Evolutionary conservation across 1,140 invertebrate genomes (phyloP).

Genomic region (Telenomus remus): DNA sequence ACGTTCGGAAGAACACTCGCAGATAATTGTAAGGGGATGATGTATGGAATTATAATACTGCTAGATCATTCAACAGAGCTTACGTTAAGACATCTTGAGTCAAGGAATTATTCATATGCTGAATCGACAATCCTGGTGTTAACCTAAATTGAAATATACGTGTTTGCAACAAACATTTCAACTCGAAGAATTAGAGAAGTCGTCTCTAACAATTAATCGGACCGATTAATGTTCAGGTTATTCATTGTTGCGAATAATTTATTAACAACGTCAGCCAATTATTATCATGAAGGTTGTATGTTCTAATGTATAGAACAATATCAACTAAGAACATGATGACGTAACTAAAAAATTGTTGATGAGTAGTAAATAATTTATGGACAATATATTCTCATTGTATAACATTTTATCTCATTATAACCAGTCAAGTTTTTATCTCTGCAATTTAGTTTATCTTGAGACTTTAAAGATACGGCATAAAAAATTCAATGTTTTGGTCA

Average conservation of each 20-base stretch:
- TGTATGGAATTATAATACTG: constrained; percentile 18
- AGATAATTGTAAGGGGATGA: constrained; percentile 18
- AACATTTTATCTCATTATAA: too few relatives aligned
- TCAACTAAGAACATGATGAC: too few relatives aligned
- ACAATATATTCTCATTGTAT: too few relatives aligned
- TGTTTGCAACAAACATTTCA: constrained; percentile 29
- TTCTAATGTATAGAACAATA: too few relatives aligned
- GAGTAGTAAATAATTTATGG: too few relatives aligned
- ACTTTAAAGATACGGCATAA: too few relatives aligned
- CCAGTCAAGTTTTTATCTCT: too few relatives aligned
- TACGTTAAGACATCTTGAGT: constrained; percentile 30
- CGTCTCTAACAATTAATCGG: constrained; percentile 3
- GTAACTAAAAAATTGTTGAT: too few relatives aligned
- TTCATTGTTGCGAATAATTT: constrained; percentile 6
- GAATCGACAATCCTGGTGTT: constrained; percentile 43
- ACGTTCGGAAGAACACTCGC: too few relatives aligned
- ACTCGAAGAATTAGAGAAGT: constrained; percentile 17
- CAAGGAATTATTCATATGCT: constrained; percentile 35
- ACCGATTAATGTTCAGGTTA: constrained; percentile 5
- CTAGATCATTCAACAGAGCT: constrained; percentile 23
- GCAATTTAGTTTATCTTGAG: too few relatives aligned
- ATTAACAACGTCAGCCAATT: not conserved
- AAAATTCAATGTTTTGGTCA: constrained; percentile 27
- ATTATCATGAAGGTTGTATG: too few relatives aligned
- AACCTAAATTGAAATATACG: constrained; percentile 35